A percentile compares a stretch with the other conserved stretches of the same genome.
These are phyloP conservation scores for Fissipunctia ypsillon DNA, from an alignment of 2,888 invertebrate species.

Conservation along the genomic window DNA sequence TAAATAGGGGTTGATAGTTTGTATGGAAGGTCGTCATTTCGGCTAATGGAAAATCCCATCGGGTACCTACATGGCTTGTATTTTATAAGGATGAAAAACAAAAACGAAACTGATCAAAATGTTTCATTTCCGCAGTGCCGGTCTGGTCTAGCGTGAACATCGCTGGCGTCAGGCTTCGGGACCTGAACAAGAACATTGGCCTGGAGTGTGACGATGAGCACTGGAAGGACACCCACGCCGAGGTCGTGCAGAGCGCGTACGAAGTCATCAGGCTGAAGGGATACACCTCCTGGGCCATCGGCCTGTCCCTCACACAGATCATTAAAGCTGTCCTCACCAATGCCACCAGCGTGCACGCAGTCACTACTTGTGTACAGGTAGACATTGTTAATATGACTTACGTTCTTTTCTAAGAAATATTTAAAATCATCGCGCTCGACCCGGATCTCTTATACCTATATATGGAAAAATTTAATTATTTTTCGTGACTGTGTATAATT, in stretches of 20 bases:
- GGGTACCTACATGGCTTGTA: not conserved
- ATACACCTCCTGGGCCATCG: constrained; percentile 98
- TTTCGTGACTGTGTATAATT: not conserved
- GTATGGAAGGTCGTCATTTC: no score
- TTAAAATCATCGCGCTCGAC: not conserved
- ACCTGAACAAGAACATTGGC: constrained; percentile 94
- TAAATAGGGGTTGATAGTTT: not conserved
- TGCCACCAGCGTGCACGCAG: constrained; percentile 93
- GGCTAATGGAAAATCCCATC: not conserved
- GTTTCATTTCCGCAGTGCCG: constrained; percentile 91
- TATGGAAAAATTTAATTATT: no score
- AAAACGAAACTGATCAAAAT: not conserved
- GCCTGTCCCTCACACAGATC: constrained; percentile 94
- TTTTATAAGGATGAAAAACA: not conserved
- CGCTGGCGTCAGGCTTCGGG: constrained; percentile 95
- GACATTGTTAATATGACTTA: not conserved
- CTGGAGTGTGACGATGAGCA: constrained; percentile 93
- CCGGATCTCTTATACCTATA: not conserved
- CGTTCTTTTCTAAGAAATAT: not conserved
- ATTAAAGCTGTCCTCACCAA: constrained; percentile 94
- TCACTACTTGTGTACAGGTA: constrained; percentile 95
- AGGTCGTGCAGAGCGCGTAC: constrained; percentile 96
- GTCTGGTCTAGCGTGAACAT: constrained; percentile 98
- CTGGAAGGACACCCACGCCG: constrained; percentile 94
- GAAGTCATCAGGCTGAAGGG: constrained; percentile 97